A percentile compares a stretch with the other conserved stretches of the same genome.
These are phyloP conservation scores for Ctenosaura bakeri DNA, from an alignment of 2,797 vertebrate species.

Conservation along the genomic window DNA sequence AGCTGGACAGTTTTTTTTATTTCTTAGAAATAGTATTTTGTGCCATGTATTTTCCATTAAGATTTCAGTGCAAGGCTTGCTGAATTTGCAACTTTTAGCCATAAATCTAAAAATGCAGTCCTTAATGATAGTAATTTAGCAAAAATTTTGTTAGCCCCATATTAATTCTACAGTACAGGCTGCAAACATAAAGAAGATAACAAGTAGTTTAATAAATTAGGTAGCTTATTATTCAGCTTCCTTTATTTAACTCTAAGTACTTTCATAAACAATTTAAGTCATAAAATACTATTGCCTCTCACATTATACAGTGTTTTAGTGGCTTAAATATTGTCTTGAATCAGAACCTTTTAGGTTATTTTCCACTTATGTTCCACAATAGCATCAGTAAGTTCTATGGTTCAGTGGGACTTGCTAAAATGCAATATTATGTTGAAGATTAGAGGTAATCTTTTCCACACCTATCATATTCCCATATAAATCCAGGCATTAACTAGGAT, in stretches of 20 bases:
- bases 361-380: background rate
- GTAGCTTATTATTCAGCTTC: background rate
- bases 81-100: conserved; percentile 29
- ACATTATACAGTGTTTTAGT: conserved; percentile 51
- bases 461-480: conserved; percentile 63
- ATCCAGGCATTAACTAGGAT: conserved; percentile 77
- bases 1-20: conserved; percentile 51
- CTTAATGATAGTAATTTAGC: conserved; percentile 39
- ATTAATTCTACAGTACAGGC: conserved; percentile 28
- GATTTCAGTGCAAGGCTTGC: background rate
- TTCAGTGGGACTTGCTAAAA: background rate
- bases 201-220: conserved; percentile 59
- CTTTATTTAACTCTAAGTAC: background rate
- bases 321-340: conserved; percentile 64
- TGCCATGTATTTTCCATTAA: conserved; percentile 25
- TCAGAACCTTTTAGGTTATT: conserved; percentile 12
- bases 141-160: conserved; percentile 18
- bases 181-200: conserved; percentile 1
- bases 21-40: conserved; percentile 20
- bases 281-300: background rate
- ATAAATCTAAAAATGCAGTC: conserved; percentile 28
- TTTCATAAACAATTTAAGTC: conserved; percentile 31
- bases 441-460: conserved; percentile 56
- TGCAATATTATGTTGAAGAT: conserved; percentile 10
- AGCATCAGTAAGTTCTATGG: conserved; percentile 7